These are phyloP conservation scores for Aphidoletes aphidimyza DNA, from an alignment of 2,888 invertebrate genomes.

Conservation along the genomic window DNA sequence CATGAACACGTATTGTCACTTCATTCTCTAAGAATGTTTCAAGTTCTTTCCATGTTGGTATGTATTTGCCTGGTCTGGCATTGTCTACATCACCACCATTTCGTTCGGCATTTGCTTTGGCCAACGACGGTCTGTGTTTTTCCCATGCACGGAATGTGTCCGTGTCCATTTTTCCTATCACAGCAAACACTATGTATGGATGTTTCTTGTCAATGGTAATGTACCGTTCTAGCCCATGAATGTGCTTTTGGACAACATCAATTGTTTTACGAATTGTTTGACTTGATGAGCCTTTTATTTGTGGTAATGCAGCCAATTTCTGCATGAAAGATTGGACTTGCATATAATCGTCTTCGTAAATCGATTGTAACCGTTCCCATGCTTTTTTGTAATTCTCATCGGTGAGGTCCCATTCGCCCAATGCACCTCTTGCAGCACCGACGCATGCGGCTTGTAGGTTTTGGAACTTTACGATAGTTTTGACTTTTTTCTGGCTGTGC, in stretches of 20 bases:
- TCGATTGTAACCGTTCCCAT: neutral
- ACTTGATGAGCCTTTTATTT: too few relatives aligned
- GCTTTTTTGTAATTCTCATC: slow-evolving; percentile 19
- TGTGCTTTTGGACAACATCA: too few relatives aligned
- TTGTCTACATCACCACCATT: too few relatives aligned
- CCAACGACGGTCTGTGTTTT: too few relatives aligned
- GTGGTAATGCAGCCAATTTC: neutral
- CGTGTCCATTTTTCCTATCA: neutral
- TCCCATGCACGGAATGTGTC: neutral
- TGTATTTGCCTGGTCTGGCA: too few relatives aligned
- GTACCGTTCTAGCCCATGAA: neutral
- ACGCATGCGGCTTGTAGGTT: neutral
- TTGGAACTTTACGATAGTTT: neutral
- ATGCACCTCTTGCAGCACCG: neutral
- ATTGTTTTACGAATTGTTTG: too few relatives aligned
- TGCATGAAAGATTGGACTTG: neutral
- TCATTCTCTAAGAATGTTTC: too few relatives aligned
- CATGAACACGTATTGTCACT: too few relatives aligned
- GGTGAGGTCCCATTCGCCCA: neutral
- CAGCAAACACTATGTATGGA: neutral
- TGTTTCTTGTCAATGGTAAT: neutral
- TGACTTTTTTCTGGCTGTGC: neutral
- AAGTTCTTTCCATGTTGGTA: too few relatives aligned
- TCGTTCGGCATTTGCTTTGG: too few relatives aligned
- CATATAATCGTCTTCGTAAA: neutral